Conservation (phyloP, 1,140 invertebrate genomes). For the Gyrodactylus bullatarudis region DNA sequence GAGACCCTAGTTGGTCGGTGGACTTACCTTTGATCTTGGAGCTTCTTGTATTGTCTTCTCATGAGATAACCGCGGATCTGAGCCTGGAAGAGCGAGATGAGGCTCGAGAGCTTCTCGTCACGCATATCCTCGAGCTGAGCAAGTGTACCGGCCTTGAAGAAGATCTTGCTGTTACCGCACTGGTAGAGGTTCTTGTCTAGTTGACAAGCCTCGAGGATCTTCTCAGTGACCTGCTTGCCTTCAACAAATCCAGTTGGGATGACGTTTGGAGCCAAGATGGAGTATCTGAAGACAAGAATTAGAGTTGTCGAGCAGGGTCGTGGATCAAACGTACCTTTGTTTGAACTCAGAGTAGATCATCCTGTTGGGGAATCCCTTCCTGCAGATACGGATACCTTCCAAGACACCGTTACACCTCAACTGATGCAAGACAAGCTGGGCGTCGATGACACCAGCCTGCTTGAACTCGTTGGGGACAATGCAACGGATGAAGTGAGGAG, state of each 20-base stretch:
- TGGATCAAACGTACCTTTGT: slow-evolving; percentile 42
- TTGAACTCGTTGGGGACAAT: slow-evolving; percentile 98
- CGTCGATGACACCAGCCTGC: slow-evolving; percentile 78
- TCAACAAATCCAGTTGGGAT: slow-evolving; percentile 37
- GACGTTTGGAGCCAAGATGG: slow-evolving; percentile 59
- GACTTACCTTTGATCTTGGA: slow-evolving; percentile 63
- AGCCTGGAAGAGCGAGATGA: slow-evolving; percentile 89
- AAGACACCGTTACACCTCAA: slow-evolving; percentile 99
- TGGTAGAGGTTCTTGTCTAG: slow-evolving; percentile 54
- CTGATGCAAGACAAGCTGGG: slow-evolving; percentile 79
- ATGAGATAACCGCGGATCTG: slow-evolving; percentile 54
- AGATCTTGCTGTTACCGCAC: slow-evolving; percentile 83
- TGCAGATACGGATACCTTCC: slow-evolving; percentile 99
- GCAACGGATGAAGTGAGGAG: slow-evolving; percentile 95
- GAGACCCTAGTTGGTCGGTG: slow-evolving; percentile 1
- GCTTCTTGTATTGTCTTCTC: slow-evolving; percentile 61
- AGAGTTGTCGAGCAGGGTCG: background rate
- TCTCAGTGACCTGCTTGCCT: slow-evolving; percentile 41
- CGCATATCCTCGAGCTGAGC: slow-evolving; percentile 99
- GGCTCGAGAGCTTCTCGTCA: slow-evolving; percentile 86
- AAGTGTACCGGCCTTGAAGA: slow-evolving; percentile 97
- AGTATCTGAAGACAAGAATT: slow-evolving; percentile 36
- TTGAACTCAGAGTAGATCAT: slow-evolving; percentile 99
- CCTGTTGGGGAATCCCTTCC: slow-evolving; percentile 99
- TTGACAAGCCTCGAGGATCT: slow-evolving; percentile 39